Evolutionary conservation across 2,888 invertebrate species (phyloP), one percentile per base, ranked within the genome.

Genomic region (Synanthedon vespiformis): DNA sequence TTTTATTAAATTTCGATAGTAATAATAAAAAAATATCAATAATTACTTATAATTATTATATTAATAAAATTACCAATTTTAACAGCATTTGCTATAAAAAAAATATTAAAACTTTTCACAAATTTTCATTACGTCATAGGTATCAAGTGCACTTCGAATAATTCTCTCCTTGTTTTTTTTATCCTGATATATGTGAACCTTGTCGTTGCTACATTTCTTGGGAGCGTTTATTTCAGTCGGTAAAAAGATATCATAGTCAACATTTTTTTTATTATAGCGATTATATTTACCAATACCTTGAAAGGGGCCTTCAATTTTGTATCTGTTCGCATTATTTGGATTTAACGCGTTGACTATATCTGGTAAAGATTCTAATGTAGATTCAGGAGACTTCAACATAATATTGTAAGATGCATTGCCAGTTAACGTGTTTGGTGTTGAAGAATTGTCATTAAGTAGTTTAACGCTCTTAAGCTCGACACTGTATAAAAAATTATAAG

Each of bases 401-500:
- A 40, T 56, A 54, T n/a, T 61, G 53, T n/a, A 49, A 50, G 52
- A 56, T 57, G 52, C 52, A 59, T 34, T 59, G 53, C 50, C 48
- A 52, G n/a, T 11, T 44, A 34, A 12, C 34, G 34, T 10, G 34
- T 10, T 34, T 8, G 5, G 18, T 50, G n/a, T 44, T 50, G 60
- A 57, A 8, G 61, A 55, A 34, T 40, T 47, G n/a, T 57, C 13
- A 70, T 40, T 2, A 13, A 44, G n/a, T 44, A 74, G 51, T 63
- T 78, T 84, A 4, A 79, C 49, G 52, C 80, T 81, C 57, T 82
- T 80, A 4, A 85, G 58, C 63, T 85, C 85, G 34, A 84, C 80
- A 1, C 85, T 85, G 61, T 54, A 76, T 76, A 51, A 51, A 51
- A 57, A 44, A 44, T 44, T n/a, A 13, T 11, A 44, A 44, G n/a